Evolutionary conservation across 2,888 invertebrate species (phyloP).

Genomic region (Sinohyriopsis cumingii): DNA sequence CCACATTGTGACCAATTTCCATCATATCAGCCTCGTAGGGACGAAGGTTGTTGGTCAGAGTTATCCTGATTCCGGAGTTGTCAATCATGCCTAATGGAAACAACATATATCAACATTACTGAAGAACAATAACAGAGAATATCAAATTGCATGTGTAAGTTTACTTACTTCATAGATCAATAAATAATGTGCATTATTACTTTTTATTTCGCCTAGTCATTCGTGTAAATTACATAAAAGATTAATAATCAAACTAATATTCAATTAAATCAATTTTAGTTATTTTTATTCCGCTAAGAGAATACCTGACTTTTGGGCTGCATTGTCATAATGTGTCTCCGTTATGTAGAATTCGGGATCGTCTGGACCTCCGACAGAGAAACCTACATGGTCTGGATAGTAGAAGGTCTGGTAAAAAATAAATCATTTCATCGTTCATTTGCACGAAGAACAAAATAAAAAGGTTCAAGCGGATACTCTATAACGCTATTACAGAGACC

Average conservation of each 20-base stretch:
- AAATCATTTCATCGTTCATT: too few species aligned
- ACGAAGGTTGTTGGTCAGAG: constrained; percentile 83
- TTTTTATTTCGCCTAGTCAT: too few species aligned
- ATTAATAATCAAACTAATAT: too few species aligned
- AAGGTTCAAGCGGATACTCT: too few species aligned
- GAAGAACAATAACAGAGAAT: background rate
- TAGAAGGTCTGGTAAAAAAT: constrained; percentile 43
- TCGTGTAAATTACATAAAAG: too few species aligned
- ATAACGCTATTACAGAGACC: too few species aligned
- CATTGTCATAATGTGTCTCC: constrained; percentile 93
- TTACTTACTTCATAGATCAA: too few species aligned
- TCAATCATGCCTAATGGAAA: constrained; percentile 71
- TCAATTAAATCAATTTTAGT: too few species aligned
- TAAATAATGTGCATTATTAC: too few species aligned
- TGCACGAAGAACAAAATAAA: too few species aligned
- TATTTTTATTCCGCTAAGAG: too few species aligned
- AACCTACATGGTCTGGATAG: constrained; percentile 77
- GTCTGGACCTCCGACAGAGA: constrained; percentile 83
- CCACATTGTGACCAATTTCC: constrained; percentile 76
- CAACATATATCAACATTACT: background rate
- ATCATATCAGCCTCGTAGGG: constrained; percentile 86
- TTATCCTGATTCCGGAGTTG: constrained; percentile 82
- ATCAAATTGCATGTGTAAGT: too few species aligned
- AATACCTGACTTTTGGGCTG: constrained; percentile 67
- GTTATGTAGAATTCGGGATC: constrained; percentile 87